Base-by-base conservation (phyloP, 1,140 invertebrate species). In the Subanguina moxae region DNA sequence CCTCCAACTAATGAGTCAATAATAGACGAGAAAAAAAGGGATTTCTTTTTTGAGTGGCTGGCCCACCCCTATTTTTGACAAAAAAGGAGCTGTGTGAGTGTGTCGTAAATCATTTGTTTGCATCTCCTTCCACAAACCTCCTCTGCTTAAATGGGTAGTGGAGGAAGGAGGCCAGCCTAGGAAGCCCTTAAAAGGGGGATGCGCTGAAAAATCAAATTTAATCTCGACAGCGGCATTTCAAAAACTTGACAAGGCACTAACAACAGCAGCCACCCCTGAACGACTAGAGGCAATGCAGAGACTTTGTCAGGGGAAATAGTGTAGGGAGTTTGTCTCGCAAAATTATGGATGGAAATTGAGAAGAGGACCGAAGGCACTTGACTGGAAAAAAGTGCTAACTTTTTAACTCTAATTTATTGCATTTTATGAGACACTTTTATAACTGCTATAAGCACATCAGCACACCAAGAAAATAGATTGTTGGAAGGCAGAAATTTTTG, bases 171-270 rank as follows among this genome's bases (percentile, higher is more conserved):
- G n/a, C 48, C 15, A 21, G n/a, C 23, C 23, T 45, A 25, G 15
- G 15, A 52, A 52, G 48, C 48, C 15, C 48, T 52, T 52, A 19
- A 21, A 52, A 19, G 48, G 48, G 48, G n/a, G 23, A 21, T 25
- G 48, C 48, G 48, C n/a, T 52, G 48, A 15, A 25, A 52, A 65
- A 65, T 65, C 64, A 65, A 65, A 65, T 61, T 61, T 65, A 65
- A 65, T 65, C 59, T 65, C 64, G 43, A 52, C 48, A 52, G 48
- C 48, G 8, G 48, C 48, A 52, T 52, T 52, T 52, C 32, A 38
- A 38, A 52, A 52, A 52, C 48, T 52, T 52, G 48, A 52, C 48
- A 52, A 52, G 48, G 48, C 48, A 19, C n/a, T 25, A 21, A 52
- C n/a, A 52, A n/a, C 8, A 25, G 48, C 48, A n/a, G 43, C 43